Evolutionary conservation across 1,140 invertebrate species (phyloP).

Genomic region (Stegodyphus dumicola): DNA sequence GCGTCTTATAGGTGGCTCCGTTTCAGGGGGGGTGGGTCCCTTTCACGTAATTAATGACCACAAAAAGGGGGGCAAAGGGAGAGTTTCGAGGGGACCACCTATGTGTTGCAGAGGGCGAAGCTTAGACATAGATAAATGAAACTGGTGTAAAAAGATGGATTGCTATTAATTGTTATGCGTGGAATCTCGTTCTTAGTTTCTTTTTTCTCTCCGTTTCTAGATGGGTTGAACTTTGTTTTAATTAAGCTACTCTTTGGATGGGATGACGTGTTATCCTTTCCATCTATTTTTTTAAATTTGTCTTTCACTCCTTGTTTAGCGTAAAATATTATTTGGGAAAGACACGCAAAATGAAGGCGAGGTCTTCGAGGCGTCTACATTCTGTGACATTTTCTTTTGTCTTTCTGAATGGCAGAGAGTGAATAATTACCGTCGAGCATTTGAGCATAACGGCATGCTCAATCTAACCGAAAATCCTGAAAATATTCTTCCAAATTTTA

Average conservation of each 20-base stretch:
- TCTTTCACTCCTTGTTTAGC: too few relatives aligned
- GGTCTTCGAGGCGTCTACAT: not conserved
- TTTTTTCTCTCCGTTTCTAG: slow-evolving; percentile 1
- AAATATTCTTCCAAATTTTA: too few relatives aligned
- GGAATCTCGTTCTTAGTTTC: slow-evolving; percentile 5
- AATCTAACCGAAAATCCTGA: too few relatives aligned
- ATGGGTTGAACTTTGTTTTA: slow-evolving; percentile 39
- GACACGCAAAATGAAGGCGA: too few relatives aligned
- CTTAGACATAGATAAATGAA: slow-evolving; percentile 50
- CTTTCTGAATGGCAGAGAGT: not conserved
- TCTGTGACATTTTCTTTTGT: slow-evolving; percentile 12
- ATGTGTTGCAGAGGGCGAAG: not conserved
- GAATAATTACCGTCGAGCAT: too few relatives aligned
- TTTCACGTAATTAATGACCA: slow-evolving; percentile 49
- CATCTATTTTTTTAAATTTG: not conserved
- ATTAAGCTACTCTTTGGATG: slow-evolving; percentile 26
- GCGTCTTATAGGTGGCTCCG: slow-evolving; percentile 42
- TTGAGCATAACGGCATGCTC: too few relatives aligned
- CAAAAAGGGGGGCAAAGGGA: too few relatives aligned
- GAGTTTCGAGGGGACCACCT: slow-evolving; percentile 16
- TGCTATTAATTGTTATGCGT: slow-evolving; percentile 56
- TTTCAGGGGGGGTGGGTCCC: slow-evolving; percentile 24
- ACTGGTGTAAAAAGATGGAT: slow-evolving; percentile 50
- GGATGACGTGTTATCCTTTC: slow-evolving; percentile 18
- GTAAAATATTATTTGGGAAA: too few relatives aligned